Evolutionary conservation across 2,797 vertebrate species (phyloP).

Genomic region (Crax fasciolata): DNA sequence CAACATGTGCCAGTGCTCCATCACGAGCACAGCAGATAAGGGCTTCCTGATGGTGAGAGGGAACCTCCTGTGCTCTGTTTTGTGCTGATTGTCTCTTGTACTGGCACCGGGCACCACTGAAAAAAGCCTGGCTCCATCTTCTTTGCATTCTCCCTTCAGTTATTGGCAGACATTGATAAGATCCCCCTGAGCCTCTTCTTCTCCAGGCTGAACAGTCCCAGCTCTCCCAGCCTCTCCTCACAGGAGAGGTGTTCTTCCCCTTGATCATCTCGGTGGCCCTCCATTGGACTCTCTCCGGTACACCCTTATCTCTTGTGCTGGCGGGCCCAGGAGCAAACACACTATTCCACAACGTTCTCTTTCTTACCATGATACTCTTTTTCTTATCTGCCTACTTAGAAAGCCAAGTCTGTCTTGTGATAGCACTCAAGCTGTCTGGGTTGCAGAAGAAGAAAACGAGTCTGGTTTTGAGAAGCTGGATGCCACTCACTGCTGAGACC

Average conservation of each 20-base stretch:
- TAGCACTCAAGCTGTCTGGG: background rate
- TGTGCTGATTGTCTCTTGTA: too few species aligned
- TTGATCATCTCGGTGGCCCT: background rate
- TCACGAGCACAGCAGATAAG: too few species aligned
- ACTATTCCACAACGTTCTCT: background rate
- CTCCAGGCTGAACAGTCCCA: background rate
- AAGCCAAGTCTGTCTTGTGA: background rate
- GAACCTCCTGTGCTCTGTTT: too few species aligned
- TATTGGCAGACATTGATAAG: too few species aligned
- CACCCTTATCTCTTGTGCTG: background rate
- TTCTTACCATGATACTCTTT: background rate
- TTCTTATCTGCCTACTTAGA: background rate
- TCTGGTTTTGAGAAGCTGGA: background rate
- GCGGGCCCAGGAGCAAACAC: background rate
- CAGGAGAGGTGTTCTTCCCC: background rate
- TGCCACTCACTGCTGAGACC: background rate
- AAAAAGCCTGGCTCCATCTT: too few species aligned
- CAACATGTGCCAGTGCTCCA: too few species aligned
- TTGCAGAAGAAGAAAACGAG: background rate
- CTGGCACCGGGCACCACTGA: too few species aligned
- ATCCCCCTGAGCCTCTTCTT: too few species aligned
- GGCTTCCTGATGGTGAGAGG: too few species aligned
- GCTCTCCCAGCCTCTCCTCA: background rate
- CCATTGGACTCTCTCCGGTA: background rate
- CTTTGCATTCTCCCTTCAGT: too few species aligned